Conservation (phyloP, 2,888 invertebrate genomes). For the Euclidia mi region DNA sequence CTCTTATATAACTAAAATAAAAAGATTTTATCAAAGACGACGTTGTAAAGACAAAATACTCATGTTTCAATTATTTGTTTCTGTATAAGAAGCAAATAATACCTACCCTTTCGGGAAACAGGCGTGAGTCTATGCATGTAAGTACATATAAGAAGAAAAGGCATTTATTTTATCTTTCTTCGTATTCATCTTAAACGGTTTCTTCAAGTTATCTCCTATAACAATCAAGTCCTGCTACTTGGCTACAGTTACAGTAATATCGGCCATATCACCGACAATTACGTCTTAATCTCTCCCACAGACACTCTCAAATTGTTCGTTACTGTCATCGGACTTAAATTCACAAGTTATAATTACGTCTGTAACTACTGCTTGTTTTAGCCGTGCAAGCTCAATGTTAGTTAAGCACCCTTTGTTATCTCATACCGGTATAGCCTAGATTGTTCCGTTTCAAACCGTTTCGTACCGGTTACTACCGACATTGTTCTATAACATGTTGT, state of each 20-base stretch:
- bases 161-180: too few relatives aligned
- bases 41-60: too few relatives aligned
- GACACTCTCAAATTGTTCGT: neutral
- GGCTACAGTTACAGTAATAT: neutral
- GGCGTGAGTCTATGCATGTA: too few relatives aligned
- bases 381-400: slow-evolving; percentile 46
- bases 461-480: slow-evolving; percentile 33
- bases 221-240: neutral
- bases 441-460: slow-evolving; percentile 46
- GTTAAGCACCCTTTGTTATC: slow-evolving; percentile 57
- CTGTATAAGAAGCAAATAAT: too few relatives aligned
- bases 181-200: too few relatives aligned
- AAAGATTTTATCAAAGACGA: too few relatives aligned
- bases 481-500: slow-evolving; percentile 51
- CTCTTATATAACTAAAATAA: too few relatives aligned
- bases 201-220: neutral
- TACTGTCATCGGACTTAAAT: slow-evolving; percentile 27
- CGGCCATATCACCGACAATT: slow-evolving; percentile 3
- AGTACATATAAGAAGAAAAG: too few relatives aligned
- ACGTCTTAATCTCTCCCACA: slow-evolving; percentile 4
- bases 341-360: slow-evolving; percentile 43
- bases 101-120: too few relatives aligned
- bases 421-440: slow-evolving; percentile 52
- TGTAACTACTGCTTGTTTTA: slow-evolving; percentile 38
- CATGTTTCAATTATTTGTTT: too few relatives aligned